Base-by-base conservation (phyloP, 2,888 invertebrate genomes). In the Scaptomyza polygonia region DNA sequence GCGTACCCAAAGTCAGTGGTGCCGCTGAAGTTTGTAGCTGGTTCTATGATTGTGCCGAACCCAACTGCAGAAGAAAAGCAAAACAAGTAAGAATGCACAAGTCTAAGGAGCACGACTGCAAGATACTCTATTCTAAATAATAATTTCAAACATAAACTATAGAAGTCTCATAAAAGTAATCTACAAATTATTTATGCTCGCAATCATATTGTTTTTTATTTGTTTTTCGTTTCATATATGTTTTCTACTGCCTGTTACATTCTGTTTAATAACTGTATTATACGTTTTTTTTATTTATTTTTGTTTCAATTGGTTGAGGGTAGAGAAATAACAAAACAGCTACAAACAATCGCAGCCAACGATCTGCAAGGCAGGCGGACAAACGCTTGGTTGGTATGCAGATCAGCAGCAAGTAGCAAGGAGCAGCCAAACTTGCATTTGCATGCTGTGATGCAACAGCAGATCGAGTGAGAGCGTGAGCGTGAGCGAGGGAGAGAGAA, bases 341-440 rank as follows among this genome's bases (percentile, higher is more conserved):
- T 71, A 87, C 88, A 88, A 82, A 88, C 84, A 84, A 88, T 84
- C 84, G 84, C 88, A 88, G 89, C 86, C 88, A 82, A 76, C 86
- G 71, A 84, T 88, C 82, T 83, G 59, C 16, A 25, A 62, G 62
- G 62, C 63, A 66, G 67, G 21, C 55, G 58, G 39, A 44, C 49
- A 63, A 62, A 66, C 63, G 73, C 57, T 72, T 39, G 72, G 67
- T 88, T 88, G 87, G 88, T 83, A 83, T 83, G 82, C 82, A 83
- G 88, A 88, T 87, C 82, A 74, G 85, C 77, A 83, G 72, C 64
- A 18, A 48, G 47, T 77, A 52, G 54, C 67, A 36, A 44, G 59
- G 39, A 58, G 16, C 36, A 39, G 58, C 11, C 14, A 29, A 43
- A 45, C 66, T 63, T 58, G 69, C 80, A 88, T 83, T 86, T 88